Percentiles rank a stretch among this genome's conserved stretches.
phyloP scores from a whole-genome alignment of 1,140 invertebrate genomes.

The Calosoma granatense region DNA sequence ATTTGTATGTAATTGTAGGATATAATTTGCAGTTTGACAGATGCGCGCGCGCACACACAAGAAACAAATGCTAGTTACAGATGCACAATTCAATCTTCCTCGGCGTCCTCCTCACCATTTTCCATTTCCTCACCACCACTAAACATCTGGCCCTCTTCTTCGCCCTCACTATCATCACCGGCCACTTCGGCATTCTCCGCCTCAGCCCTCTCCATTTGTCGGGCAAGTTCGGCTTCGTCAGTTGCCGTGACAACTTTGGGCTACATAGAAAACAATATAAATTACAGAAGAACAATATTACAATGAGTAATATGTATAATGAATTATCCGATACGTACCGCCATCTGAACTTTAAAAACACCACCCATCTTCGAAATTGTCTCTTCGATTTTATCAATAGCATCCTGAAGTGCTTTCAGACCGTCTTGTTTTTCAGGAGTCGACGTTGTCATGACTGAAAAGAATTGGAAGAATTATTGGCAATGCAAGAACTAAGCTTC shows the following conservation, averaged over 20 bases:
- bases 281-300: slow-evolving; percentile 1
- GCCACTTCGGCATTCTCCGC: slow-evolving; percentile 89
- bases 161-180: slow-evolving; percentile 79
- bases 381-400: slow-evolving; percentile 78
- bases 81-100: slow-evolving; percentile 13
- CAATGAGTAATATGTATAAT: slow-evolving; percentile 8
- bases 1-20: too few species aligned
- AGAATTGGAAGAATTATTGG: slow-evolving; percentile 17
- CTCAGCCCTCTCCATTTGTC: slow-evolving; percentile 88
- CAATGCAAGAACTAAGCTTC: too few species aligned
- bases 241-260: slow-evolving; percentile 97
- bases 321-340: slow-evolving; percentile 53
- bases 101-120: slow-evolving; percentile 15
- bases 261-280: slow-evolving; percentile 42
- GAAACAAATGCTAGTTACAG: too few species aligned
- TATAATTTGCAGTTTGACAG: too few species aligned
- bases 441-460: slow-evolving; percentile 91
- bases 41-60: too few species aligned
- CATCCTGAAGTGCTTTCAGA: slow-evolving; percentile 75
- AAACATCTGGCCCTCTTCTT: slow-evolving; percentile 44
- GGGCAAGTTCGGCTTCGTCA: slow-evolving; percentile 90
- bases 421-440: slow-evolving; percentile 94
- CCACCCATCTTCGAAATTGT: slow-evolving; percentile 79
- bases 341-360: slow-evolving; percentile 90
- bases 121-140: slow-evolving; percentile 36